Conservation (phyloP, 1,140 invertebrate species). For the Drosophila kanapiae region DNA sequence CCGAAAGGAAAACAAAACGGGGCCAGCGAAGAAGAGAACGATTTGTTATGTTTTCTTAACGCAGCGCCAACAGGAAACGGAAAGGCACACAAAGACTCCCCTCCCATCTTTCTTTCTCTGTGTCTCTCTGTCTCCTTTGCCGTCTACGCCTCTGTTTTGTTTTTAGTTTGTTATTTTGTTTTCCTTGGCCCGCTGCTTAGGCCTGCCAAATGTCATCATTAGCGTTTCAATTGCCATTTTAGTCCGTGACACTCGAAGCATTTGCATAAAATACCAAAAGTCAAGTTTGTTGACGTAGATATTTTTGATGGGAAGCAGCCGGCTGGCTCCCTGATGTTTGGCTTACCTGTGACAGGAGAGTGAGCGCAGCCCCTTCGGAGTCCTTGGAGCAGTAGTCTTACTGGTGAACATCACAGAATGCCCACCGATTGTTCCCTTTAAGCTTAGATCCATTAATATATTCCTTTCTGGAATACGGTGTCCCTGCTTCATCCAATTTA, state of each 20-base stretch:
- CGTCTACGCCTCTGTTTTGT: slow-evolving; percentile 47
- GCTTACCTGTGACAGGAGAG: slow-evolving; percentile 40
- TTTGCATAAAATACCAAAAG: slow-evolving; percentile 81
- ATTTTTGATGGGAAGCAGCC: slow-evolving; percentile 45
- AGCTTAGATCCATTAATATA: slow-evolving; percentile 8
- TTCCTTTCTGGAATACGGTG: not conserved
- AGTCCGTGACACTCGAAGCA: slow-evolving; percentile 80
- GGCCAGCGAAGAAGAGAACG: slow-evolving; percentile 56
- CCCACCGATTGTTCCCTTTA: not conserved
- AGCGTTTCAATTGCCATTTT: slow-evolving; percentile 84
- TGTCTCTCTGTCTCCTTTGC: slow-evolving; percentile 6
- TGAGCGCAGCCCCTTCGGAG: slow-evolving; percentile 6
- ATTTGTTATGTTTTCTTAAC: slow-evolving; percentile 81
- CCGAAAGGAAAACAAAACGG: slow-evolving; percentile 23
- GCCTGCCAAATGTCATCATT: slow-evolving; percentile 83
- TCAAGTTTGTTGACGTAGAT: slow-evolving; percentile 67
- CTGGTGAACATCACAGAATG: not conserved
- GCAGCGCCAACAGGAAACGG: slow-evolving; percentile 73
- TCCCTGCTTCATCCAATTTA: slow-evolving; percentile 33
- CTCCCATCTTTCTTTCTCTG: slow-evolving; percentile 3
- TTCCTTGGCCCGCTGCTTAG: slow-evolving; percentile 56
- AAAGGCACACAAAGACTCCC: slow-evolving; percentile 66
- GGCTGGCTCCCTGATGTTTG: slow-evolving; percentile 61
- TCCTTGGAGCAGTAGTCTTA: slow-evolving; percentile 28
- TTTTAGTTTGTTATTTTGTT: slow-evolving; percentile 80